phyloP scores from a whole-genome alignment of 2,113 vertebrate species.

The Recurvirostra avosetta region DNA sequence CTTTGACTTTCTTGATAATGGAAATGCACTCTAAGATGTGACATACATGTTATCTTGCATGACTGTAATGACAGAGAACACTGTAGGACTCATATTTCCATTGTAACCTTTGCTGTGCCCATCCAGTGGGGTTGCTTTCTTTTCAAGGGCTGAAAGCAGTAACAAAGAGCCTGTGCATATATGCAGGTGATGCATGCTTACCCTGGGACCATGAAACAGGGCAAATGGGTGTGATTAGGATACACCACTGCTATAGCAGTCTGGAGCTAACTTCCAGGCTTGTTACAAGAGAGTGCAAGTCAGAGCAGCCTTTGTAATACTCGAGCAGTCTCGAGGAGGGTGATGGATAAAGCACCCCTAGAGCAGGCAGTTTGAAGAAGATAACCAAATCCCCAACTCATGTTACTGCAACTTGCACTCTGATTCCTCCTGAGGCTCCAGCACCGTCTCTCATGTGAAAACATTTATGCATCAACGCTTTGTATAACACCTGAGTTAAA shows the following conservation, averaged over 20 bases:
- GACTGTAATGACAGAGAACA: background rate
- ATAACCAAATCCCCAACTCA: background rate
- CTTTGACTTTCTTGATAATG: background rate
- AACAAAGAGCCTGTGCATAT: background rate
- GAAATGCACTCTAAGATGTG: background rate
- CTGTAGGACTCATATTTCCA: rapidly evolving
- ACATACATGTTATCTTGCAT: rapidly evolving
- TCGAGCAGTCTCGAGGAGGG: rapidly evolving
- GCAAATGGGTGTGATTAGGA: background rate
- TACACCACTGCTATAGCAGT: background rate
- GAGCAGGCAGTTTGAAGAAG: background rate
- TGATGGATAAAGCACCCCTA: background rate
- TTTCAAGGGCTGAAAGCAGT: background rate
- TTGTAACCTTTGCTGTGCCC: background rate
- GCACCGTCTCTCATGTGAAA: background rate
- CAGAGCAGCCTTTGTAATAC: background rate
- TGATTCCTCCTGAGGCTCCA: background rate
- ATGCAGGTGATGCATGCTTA: background rate
- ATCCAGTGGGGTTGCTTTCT: background rate
- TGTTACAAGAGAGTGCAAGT: background rate
- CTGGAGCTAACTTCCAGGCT: background rate
- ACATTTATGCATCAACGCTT: background rate
- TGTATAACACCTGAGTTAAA: background rate
- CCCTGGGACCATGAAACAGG: background rate
- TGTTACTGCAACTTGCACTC: rapidly evolving